These are phyloP conservation scores for Trachurus trachurus DNA, from an alignment of 2,797 vertebrate species.

Conservation along the genomic window DNA sequence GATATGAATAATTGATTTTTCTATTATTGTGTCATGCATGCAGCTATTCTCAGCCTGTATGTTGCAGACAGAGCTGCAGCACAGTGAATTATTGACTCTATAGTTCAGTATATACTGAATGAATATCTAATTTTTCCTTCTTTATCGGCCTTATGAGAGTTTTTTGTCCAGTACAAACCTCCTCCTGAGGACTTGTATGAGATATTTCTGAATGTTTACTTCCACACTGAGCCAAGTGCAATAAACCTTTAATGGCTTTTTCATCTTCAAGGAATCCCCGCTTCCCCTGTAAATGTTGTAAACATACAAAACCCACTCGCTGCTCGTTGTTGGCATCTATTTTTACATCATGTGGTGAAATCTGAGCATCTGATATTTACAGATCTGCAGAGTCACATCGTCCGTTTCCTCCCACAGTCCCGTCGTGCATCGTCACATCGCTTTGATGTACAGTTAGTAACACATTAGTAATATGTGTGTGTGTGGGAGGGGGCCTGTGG, in stretches of 20 bases:
- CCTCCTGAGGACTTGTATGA: no score
- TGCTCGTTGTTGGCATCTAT: neutral
- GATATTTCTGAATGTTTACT: no score
- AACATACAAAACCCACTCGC: neutral
- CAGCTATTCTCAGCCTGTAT: no score
- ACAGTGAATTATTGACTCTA: no score
- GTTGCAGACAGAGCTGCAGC: neutral
- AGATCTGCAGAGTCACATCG: slow-evolving; percentile 5
- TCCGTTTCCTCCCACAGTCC: neutral
- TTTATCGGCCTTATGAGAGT: no score
- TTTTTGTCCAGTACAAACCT: no score
- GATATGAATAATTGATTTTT: no score
- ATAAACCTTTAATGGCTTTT: neutral
- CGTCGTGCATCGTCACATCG: slow-evolving; percentile 17
- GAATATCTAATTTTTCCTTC: no score
- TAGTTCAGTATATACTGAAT: no score
- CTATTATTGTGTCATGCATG: no score
- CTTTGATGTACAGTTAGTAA: slow-evolving; percentile 40
- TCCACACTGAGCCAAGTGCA: no score
- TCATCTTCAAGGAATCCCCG: neutral
- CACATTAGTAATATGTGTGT: slow-evolving; percentile 27
- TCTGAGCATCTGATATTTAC: neutral
- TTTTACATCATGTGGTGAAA: neutral
- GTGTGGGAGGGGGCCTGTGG: slow-evolving; percentile 8
- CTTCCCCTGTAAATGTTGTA: neutral